These are phyloP conservation scores for Falco novaeseelandiae DNA, from an alignment of 2,797 vertebrate genomes.

Conservation along the genomic window DNA sequence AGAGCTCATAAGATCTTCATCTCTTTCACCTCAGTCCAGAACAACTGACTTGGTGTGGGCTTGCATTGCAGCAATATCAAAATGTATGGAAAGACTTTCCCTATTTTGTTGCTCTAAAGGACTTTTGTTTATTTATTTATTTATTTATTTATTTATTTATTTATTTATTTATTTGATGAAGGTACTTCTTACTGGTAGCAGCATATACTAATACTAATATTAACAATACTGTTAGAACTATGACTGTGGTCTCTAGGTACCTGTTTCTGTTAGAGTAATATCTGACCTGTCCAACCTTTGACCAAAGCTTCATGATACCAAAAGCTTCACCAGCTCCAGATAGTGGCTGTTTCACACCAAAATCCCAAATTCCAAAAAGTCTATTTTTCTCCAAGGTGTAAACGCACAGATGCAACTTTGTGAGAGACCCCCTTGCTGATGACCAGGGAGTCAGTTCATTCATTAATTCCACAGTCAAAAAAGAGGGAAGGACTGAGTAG, in stretches of 20 bases:
- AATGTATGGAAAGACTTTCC: background rate
- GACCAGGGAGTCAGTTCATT: background rate
- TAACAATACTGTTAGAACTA: background rate
- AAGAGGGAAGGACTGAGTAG: background rate
- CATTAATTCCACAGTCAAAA: background rate
- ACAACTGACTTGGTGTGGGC: background rate
- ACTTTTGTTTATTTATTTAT: no score
- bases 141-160: no score
- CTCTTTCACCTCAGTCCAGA: background rate
- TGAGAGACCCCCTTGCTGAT: background rate
- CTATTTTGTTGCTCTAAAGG: background rate
- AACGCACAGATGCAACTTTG: background rate
- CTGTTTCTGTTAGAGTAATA: background rate
- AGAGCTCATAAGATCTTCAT: background rate
- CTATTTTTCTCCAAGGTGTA: background rate
- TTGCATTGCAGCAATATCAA: background rate
- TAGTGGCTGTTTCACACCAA: background rate
- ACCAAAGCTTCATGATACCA: background rate
- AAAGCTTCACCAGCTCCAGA: background rate
- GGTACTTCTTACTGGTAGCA: background rate
- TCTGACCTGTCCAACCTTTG: accelerated
- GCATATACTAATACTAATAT: no score
- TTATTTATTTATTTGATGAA: background rate
- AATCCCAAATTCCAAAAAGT: background rate
- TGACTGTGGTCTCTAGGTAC: background rate